phyloP scores from a whole-genome alignment of 2,888 invertebrate species.

The Cephus rjabovi region DNA sequence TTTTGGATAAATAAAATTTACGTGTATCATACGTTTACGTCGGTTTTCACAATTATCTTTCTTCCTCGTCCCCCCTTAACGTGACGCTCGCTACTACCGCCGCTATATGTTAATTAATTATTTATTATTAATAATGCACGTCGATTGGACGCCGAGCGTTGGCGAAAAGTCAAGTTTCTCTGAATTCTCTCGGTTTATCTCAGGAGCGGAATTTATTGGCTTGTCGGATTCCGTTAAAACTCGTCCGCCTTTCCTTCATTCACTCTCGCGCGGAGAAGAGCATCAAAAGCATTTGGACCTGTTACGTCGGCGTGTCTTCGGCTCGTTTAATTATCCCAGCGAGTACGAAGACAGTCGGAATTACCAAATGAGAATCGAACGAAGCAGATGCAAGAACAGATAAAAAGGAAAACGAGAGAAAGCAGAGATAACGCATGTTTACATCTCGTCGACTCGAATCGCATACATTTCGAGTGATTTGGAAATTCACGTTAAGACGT shows the following conservation, averaged over 20 bases:
- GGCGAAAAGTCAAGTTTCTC: slow-evolving; percentile 27
- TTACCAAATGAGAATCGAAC: background rate
- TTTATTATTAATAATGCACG: slow-evolving; percentile 46
- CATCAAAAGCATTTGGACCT: background rate
- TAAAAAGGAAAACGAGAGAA: background rate
- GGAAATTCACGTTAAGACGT: background rate
- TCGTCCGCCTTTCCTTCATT: background rate
- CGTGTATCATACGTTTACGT: background rate
- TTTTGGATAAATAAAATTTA: slow-evolving; percentile 20
- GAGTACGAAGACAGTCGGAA: background rate
- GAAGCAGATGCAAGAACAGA: background rate
- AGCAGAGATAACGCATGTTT: background rate
- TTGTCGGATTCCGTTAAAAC: background rate
- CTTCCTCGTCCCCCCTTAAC: background rate
- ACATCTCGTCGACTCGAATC: background rate
- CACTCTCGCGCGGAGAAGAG: background rate
- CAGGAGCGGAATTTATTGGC: background rate
- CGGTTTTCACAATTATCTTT: background rate
- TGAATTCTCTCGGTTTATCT: background rate
- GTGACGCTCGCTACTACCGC: slow-evolving; percentile 11
- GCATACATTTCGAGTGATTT: background rate
- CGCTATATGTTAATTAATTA: slow-evolving; percentile 12
- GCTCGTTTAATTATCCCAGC: background rate
- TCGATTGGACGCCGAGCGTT: slow-evolving; percentile 43
- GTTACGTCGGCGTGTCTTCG: background rate